Evolutionary conservation across 1,140 invertebrate species (phyloP).

Genomic region (Teleopsis dalmanni): DNA sequence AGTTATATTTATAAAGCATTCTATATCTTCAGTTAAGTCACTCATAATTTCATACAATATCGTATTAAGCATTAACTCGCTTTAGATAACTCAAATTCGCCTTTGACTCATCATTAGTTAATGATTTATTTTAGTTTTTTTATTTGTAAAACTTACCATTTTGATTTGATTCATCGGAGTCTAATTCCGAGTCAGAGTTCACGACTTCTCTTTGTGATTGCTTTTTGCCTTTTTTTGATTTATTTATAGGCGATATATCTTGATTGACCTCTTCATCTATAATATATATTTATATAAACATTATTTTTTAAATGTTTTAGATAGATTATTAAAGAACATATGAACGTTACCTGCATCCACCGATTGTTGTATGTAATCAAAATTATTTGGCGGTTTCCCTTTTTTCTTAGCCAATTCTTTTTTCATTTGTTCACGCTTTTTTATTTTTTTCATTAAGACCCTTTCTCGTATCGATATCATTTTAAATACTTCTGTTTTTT

Average conservation of each 20-base stretch:
- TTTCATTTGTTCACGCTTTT: conserved; percentile 66
- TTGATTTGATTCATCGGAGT: conserved; percentile 1
- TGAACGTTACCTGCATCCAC: conserved; percentile 7
- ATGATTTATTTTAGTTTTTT: no score
- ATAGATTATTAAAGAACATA: neutral
- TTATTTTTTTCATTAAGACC: conserved; percentile 69
- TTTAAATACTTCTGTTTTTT: neutral
- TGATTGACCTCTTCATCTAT: conserved; percentile 29
- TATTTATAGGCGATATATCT: conserved; percentile 16
- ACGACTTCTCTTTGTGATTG: conserved; percentile 32
- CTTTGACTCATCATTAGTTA: conserved; percentile 21
- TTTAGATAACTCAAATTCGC: conserved; percentile 20
- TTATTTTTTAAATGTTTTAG: neutral
- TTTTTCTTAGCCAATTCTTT: conserved; percentile 53
- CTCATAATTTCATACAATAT: neutral
- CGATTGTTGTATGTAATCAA: no score
- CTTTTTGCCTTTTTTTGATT: conserved; percentile 18
- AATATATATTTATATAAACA: conserved; percentile 15
- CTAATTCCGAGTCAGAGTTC: conserved; percentile 25
- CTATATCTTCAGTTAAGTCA: neutral
- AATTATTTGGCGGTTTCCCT: conserved; percentile 15
- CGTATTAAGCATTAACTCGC: conserved; percentile 9
- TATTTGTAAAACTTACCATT: neutral
- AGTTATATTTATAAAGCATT: neutral
- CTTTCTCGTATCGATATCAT: conserved; percentile 68